These are phyloP conservation scores for Rhynchomys soricoides DNA, from an alignment of 2,113 vertebrate genomes.

Conservation along the genomic window DNA sequence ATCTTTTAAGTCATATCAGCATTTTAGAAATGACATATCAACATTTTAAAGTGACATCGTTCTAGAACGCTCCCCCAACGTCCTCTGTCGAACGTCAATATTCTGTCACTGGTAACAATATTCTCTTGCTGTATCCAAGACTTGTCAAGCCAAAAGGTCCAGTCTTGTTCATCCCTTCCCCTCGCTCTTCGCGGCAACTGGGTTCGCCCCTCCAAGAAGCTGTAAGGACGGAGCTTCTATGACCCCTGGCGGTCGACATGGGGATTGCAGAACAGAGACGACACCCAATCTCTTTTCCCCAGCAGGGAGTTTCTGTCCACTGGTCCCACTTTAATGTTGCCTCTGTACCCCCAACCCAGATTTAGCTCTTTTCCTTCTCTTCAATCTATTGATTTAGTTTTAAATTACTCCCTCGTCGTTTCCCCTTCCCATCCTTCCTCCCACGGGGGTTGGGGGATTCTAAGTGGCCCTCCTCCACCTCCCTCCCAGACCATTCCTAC, in stretches of 20 bases:
- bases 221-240: slow-evolving; percentile 21
- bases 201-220: neutral
- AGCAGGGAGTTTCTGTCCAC: neutral
- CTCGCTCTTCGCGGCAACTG: neutral
- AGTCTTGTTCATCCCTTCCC: neutral
- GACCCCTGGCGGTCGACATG: slow-evolving; percentile 64
- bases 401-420: neutral
- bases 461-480: slow-evolving; percentile 72
- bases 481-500: slow-evolving; percentile 65
- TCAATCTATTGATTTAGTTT: neutral
- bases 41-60: slow-evolving; percentile 17
- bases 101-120: neutral
- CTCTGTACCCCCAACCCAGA: neutral
- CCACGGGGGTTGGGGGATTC: neutral
- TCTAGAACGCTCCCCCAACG: neutral
- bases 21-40: slow-evolving; percentile 38
- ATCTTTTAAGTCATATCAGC: slow-evolving; percentile 3
- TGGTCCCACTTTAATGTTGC: neutral
- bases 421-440: neutral
- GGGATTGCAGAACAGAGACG: slow-evolving; percentile 49
- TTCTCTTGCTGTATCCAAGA: slow-evolving; percentile 24
- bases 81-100: neutral
- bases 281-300: slow-evolving; percentile 26
- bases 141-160: neutral
- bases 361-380: neutral